phyloP scores from a whole-genome alignment of 2,797 vertebrate species.

The Danio choprae region DNA sequence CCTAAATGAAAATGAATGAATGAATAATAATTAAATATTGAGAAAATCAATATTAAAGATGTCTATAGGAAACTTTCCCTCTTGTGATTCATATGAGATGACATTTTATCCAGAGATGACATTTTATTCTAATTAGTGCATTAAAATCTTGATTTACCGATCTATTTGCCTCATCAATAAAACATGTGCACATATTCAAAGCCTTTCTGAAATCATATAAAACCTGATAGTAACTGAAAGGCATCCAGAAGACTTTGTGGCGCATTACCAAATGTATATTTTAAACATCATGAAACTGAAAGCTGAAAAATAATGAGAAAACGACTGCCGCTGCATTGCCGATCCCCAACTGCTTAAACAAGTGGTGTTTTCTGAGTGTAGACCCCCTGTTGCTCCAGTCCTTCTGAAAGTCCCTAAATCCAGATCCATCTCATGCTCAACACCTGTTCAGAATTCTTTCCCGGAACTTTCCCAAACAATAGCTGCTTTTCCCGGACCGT shows the following conservation, averaged over 20 bases:
- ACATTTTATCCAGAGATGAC: no score
- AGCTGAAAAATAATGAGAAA: background rate
- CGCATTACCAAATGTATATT: background rate
- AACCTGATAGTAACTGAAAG: no score
- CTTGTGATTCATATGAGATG: no score
- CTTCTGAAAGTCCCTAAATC: conserved; percentile 40
- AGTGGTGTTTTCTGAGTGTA: background rate
- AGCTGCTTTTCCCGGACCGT: conserved; percentile 64
- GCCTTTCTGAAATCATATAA: no score
- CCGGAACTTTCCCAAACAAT: conserved; percentile 69
- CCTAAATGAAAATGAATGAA: no score
- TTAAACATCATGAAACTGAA: background rate
- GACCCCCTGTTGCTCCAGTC: conserved; percentile 3
- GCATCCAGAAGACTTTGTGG: no score
- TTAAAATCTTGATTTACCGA: background rate
- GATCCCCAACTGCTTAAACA: background rate
- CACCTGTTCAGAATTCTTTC: conserved; percentile 78
- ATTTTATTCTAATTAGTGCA: no score
- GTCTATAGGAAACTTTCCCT: no score
- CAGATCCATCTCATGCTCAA: conserved; percentile 47
- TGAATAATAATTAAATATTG: no score
- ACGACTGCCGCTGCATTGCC: background rate
- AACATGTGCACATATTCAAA: no score
- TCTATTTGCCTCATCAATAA: background rate
- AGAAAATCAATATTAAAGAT: no score